A percentile compares a stretch with the other conserved stretches of the same genome.
Evolutionary conservation across 2,113 vertebrate species (phyloP).

Genomic region (Melospiza melodia): DNA sequence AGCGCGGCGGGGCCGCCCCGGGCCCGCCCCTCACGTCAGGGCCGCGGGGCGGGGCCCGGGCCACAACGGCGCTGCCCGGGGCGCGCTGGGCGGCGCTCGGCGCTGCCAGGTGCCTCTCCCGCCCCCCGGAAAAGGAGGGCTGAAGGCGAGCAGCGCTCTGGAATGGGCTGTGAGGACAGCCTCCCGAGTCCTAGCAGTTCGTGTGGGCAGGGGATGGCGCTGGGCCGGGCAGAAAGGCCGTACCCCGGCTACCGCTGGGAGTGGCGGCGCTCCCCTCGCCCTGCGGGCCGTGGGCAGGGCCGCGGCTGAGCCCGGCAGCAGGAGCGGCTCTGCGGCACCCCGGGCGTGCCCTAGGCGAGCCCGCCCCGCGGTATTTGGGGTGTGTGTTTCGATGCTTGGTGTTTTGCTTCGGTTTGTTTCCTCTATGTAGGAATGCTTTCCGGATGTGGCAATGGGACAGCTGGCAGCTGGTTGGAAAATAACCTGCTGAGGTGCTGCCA

Average conservation of each 20-base stretch:
- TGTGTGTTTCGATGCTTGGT: neutral
- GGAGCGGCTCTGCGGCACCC: neutral
- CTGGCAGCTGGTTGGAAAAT: neutral
- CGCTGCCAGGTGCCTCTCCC: fast-evolving
- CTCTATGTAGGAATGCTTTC: too few relatives aligned
- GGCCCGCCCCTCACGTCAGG: neutral
- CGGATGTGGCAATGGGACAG: too few relatives aligned
- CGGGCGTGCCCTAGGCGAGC: neutral
- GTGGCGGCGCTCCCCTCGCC: neutral
- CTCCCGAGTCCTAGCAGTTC: too few relatives aligned
- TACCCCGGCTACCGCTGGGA: too few relatives aligned
- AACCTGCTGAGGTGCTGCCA: neutral
- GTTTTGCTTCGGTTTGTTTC: neutral
- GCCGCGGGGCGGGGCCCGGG: neutral
- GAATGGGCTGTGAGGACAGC: neutral
- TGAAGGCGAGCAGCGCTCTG: fast-evolving
- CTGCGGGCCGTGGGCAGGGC: neutral
- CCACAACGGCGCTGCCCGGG: too few relatives aligned
- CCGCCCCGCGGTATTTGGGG: neutral
- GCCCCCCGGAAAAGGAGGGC: neutral
- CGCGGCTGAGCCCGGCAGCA: neutral
- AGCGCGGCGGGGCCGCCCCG: too few relatives aligned
- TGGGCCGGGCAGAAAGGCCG: too few relatives aligned
- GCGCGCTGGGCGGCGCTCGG: neutral
- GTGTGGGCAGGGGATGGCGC: too few relatives aligned